Percentiles rank a stretch among this genome's conserved stretches.
Evolutionary conservation across 2,797 vertebrate genomes (phyloP).

Genomic region (Saxicola maurus): DNA sequence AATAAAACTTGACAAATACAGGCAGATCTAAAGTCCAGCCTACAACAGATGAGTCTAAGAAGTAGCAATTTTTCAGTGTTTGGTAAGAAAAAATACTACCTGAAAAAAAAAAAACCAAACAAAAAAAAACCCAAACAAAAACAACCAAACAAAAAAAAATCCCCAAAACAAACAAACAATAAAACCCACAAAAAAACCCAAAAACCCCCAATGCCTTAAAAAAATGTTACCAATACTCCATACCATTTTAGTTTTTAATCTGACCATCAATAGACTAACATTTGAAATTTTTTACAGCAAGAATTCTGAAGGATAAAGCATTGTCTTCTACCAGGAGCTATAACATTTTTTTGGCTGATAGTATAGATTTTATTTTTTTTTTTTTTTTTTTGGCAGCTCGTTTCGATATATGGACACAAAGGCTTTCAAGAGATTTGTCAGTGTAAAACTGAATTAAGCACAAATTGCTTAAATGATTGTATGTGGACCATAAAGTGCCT

Average conservation of each 20-base stretch:
- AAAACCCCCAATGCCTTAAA: no score
- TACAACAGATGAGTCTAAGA: not conserved
- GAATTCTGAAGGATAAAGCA: not conserved
- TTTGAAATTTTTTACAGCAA: not conserved
- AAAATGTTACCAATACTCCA: not conserved
- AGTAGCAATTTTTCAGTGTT: not conserved
- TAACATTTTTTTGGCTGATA: not conserved
- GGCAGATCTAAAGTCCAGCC: not conserved
- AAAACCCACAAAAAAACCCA: no score
- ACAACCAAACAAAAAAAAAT: no score
- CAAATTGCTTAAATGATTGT: conserved; percentile 8
- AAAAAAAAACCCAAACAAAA: not conserved
- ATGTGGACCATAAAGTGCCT: not conserved
- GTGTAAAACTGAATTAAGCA: not conserved
- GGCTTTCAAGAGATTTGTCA: conserved; percentile 15
- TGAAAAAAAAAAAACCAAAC: not conserved
- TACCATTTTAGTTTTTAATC: rapidly evolving
- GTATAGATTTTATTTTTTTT: not conserved
- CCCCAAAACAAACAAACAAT: not conserved
- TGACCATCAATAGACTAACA: not conserved
- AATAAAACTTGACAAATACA: not conserved
- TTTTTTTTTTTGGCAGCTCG: not conserved
- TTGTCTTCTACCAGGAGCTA: not conserved
- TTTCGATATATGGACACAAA: not conserved
- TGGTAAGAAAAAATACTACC: not conserved